Base-by-base conservation (phyloP, 2,113 vertebrate genomes). In the Myxocyprinus asiaticus region DNA sequence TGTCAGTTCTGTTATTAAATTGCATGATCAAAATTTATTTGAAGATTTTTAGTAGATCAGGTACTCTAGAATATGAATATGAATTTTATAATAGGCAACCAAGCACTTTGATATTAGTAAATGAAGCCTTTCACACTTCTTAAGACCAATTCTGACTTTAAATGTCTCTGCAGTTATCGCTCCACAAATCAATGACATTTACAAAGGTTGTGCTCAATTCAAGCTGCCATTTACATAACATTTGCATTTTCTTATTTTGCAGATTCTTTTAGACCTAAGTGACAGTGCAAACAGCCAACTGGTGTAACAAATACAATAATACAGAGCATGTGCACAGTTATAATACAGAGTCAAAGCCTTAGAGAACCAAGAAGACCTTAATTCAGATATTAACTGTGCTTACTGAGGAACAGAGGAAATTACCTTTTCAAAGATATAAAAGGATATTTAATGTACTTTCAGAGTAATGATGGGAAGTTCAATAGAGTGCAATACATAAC, bases 171-270 rank as follows among this genome's bases (percentile, higher is more conserved):
- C 44, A 59, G 70, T 47, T 75, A 63, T 63, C 17, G 1, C 12
- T 12, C 7, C 59, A 51, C 15, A 62, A 12, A 63, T 63, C 72
- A 51, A 50, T 63, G 72, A 63, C 72, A 75, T 75, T 75, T 75
- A 45, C 45, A 75, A 75, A 75, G 72, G 72, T 75, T 47, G 10
- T 7, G 7, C 12, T 63, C 47, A 63, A 75, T 33, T 63, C n/a
- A 0, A 48, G n/a, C 45, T 75, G 63, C 22, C 9, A 63, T 75
- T 75, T 75, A 45, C 72, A 51, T 75, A 63, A 51, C 45, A 75
- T 75, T 75, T 10, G 59, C 72, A 75, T 63, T 75, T 75, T 75
- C 72, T 74, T 45, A 61, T 50, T 50, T 63, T 62, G 71, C 58
- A 17, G 22, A 63, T 51, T 11, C 45, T 75, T 75, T 50, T 63